Evolutionary conservation across 2,797 vertebrate species (phyloP).

Genomic region (Liasis olivaceus): DNA sequence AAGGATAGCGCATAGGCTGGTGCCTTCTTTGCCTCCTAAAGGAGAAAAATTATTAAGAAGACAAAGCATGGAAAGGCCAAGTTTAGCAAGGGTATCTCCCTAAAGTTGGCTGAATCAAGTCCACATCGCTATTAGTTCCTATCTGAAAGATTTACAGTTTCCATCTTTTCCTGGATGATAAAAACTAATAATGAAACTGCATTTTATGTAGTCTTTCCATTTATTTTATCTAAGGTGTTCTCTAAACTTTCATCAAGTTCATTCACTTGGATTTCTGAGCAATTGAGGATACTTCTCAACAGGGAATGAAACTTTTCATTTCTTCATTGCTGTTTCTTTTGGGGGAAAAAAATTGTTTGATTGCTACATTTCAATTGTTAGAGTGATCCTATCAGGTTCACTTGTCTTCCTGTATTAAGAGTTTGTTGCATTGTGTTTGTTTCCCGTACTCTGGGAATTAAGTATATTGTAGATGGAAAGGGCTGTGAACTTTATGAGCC

Average conservation of each 20-base stretch:
- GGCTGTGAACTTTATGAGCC: not conserved
- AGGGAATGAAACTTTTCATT: not conserved
- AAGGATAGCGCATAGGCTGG: not conserved
- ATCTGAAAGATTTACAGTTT: not conserved
- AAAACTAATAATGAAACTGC: not conserved
- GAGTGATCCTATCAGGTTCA: not conserved
- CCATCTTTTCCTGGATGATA: not conserved
- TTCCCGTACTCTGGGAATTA: not conserved
- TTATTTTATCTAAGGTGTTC: not conserved
- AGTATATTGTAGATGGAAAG: not conserved
- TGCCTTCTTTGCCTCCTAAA: not conserved
- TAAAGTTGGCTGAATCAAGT: not conserved
- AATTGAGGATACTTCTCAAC: not conserved
- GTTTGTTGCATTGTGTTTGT: not conserved
- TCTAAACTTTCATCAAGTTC: not conserved
- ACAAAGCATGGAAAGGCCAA: not conserved
- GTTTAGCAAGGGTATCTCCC: not conserved
- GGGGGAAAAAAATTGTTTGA: not conserved
- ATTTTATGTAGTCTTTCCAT: not conserved
- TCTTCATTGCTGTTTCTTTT: not conserved
- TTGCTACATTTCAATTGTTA: not conserved
- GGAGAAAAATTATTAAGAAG: not conserved
- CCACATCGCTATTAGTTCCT: not conserved
- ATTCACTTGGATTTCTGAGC: not conserved
- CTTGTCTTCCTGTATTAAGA: not conserved